Evolutionary conservation across 1,140 invertebrate species (phyloP), one percentile per base, ranked within the genome.

Genomic region (Nasonia giraulti): DNA sequence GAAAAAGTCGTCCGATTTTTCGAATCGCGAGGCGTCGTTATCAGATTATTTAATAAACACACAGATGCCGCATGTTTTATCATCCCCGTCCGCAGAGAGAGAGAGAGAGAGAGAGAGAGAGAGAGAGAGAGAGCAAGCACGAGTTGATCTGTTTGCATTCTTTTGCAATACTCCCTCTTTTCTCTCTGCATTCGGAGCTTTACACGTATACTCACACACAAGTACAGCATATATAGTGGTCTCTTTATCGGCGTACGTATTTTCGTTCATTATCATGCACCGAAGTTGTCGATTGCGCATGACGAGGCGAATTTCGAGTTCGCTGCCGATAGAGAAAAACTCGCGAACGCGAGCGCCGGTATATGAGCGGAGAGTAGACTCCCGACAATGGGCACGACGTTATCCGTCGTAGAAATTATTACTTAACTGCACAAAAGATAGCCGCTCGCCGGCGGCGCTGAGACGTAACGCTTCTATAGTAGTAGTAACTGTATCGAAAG

Each of bases 11-110:
- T 62, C 7, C 55, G 20, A n/a, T 62, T 62, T 62, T 62, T 6
- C 55, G 20, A 62, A 62, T 62, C 55, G 20, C 20, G 2, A 20
- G 5, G 17, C 12, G 17, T 23, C 27, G 1, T 69, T 69, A 77
- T 77, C 62, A 68, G 62, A 77, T 83, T 77, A 69, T 83, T 83
- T 83, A 83, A 69, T 33, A 68, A 77, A 77, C 62, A 77, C 23
- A n/a, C 12, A 69, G 27, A 31, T n/a, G 8, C 33, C 17, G 55
- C 47, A 14, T 77, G 74, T 47, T 69, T 83, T 83, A 83, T 83
- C 50, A 62, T 62, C 17, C 55, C 20, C 20, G 17, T 62, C 55
- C 27, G 27, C 27, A 27, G 27, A 27, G 27, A 14, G 2, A 20
- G 55, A 62, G 20, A 20, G 55, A 62, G 20, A 27, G 27, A 27